phyloP scores from a whole-genome alignment of 2,113 vertebrate genomes.

The Odocoileus hemionus region DNA sequence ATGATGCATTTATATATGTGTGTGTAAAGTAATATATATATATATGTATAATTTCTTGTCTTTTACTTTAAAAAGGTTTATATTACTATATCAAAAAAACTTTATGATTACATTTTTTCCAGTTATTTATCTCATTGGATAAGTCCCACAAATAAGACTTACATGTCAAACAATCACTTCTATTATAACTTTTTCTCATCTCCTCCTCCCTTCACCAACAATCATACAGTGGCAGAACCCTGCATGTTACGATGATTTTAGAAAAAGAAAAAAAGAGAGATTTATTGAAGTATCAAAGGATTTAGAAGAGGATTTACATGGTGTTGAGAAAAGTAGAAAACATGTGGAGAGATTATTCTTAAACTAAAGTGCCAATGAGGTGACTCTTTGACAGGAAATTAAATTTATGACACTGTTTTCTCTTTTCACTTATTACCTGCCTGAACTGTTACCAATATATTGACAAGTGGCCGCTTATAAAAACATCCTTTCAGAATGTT shows the following conservation, averaged over 20 bases:
- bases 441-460: not conserved
- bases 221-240: not conserved
- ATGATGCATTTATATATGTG: not conserved
- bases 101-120: not conserved
- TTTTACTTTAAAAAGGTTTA: not conserved
- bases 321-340: not conserved
- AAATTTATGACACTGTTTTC: not conserved
- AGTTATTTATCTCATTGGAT: not conserved
- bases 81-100: not conserved
- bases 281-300: not conserved
- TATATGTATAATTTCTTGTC: not conserved
- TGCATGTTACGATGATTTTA: not conserved
- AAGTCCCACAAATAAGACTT: not conserved
- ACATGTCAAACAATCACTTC: not conserved
- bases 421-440: not conserved
- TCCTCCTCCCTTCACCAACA: not conserved
- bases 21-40: not conserved
- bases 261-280: not conserved
- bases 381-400: slow-evolving; percentile 22
- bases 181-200: not conserved
- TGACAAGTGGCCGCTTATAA: not conserved
- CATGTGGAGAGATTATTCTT: not conserved
- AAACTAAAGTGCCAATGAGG: not conserved
- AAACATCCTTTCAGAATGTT: not conserved
- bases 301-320: slow-evolving; percentile 4